These are phyloP conservation scores for Microdon myrmicae DNA, from an alignment of 2,888 invertebrate species.

Conservation along the genomic window DNA sequence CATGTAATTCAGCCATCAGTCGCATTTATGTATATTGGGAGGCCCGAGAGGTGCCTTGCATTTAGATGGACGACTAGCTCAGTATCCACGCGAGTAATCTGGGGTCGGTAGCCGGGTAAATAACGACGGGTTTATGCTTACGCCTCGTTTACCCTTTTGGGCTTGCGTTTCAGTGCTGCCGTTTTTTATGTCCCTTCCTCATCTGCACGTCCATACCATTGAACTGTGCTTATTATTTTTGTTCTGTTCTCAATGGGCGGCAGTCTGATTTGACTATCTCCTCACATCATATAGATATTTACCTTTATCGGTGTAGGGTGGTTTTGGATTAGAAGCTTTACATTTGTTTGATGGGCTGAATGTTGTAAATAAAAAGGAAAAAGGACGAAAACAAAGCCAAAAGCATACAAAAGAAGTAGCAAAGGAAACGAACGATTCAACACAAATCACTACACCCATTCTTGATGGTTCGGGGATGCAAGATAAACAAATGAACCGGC, in stretches of 20 bases:
- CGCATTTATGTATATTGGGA: conserved; percentile 31
- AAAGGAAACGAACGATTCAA: no score
- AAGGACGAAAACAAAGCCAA: conserved; percentile 22
- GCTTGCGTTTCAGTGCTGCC: conserved; percentile 1
- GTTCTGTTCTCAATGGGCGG: conserved; percentile 3
- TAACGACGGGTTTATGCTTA: conserved; percentile 32
- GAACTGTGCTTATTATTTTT: conserved; percentile 5
- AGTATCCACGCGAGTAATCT: conserved; percentile 45
- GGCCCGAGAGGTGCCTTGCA: conserved; percentile 21
- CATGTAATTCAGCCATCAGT: conserved; percentile 51
- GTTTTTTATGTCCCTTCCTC: conserved; percentile 6
- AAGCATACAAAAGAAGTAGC: conserved; percentile 1
- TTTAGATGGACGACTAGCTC: conserved; percentile 35
- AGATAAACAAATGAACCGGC: conserved; percentile 9
- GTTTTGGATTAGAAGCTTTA: conserved; percentile 44
- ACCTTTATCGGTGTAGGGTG: conserved; percentile 22
- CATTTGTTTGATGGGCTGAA: conserved; percentile 39
- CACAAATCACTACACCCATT: no score
- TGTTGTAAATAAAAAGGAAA: conserved; percentile 42
- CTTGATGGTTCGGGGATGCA: no score
- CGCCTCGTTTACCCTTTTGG: conserved; percentile 28
- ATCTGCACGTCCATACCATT: conserved; percentile 28
- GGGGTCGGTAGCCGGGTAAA: conserved; percentile 45
- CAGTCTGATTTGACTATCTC: conserved; percentile 25
- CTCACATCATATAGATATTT: neutral